phyloP scores from a whole-genome alignment of 2,113 vertebrate species.

The Panthera uncia region DNA sequence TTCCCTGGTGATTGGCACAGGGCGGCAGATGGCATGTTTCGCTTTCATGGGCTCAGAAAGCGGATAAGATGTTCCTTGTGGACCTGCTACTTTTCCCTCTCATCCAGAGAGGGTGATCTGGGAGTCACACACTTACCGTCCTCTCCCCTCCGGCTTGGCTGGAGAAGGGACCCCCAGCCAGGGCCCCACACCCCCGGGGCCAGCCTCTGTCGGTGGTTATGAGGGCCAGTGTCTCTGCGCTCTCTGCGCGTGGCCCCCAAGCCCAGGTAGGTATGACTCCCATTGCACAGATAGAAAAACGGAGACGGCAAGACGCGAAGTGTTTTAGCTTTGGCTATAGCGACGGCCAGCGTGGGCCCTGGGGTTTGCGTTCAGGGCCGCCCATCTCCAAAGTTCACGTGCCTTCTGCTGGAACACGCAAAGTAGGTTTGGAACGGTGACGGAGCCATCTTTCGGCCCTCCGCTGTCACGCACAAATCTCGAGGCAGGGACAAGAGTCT shows the following conservation, averaged over 20 bases:
- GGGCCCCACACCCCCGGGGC: not conserved
- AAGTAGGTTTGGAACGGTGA: not conserved
- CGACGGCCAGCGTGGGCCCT: rapidly evolving
- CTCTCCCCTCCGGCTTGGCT: not conserved
- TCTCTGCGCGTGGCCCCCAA: not conserved
- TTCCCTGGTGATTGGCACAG: rapidly evolving
- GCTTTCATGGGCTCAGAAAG: not conserved
- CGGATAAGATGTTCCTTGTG: rapidly evolving
- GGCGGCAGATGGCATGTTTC: rapidly evolving
- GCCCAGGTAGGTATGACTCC: rapidly evolving
- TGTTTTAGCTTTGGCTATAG: too few relatives aligned
- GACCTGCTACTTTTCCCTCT: not conserved
- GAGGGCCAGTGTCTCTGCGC: not conserved
- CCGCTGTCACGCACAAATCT: not conserved
- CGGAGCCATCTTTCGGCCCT: rapidly evolving
- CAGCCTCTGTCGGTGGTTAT: not conserved
- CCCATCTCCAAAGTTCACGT: not conserved
- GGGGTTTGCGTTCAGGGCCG: rapidly evolving
- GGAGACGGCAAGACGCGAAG: rapidly evolving
- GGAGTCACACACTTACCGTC: not conserved
- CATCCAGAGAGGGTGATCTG: not conserved
- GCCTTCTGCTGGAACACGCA: rapidly evolving
- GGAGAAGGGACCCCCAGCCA: too few relatives aligned
- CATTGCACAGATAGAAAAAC: not conserved
- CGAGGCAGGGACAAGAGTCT: too few relatives aligned